Percentiles rank a stretch among this genome's conserved stretches.
phyloP scores from a whole-genome alignment of 2,888 invertebrate genomes.

The Baccha elongata region DNA sequence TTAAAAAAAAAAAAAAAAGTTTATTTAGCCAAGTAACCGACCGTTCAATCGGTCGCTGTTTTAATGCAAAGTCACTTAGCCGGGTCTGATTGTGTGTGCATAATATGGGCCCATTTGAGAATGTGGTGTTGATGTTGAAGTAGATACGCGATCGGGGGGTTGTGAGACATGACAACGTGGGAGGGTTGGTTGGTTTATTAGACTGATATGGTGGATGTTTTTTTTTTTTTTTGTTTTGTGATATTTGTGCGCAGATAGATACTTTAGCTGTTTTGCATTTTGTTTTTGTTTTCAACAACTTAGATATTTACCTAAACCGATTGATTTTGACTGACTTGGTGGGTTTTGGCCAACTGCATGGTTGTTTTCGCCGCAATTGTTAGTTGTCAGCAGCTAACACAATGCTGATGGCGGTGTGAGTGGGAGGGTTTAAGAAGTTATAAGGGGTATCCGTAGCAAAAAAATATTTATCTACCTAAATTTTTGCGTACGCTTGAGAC shows the following conservation, averaged over 20 bases:
- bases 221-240: conserved; percentile 15
- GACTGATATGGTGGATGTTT: conserved; percentile 58
- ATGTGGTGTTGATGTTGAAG: conserved; percentile 14
- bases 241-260: conserved; percentile 24
- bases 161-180: conserved; percentile 45
- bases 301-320: conserved; percentile 40
- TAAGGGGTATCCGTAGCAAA: background rate
- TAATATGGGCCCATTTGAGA: conserved; percentile 11
- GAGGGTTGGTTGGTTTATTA: conserved; percentile 58
- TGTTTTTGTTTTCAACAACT: conserved; percentile 6
- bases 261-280: conserved; percentile 17
- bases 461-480: conserved; percentile 34
- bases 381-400: conserved; percentile 19
- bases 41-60: conserved; percentile 56
- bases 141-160: conserved; percentile 9
- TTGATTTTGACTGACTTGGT: conserved; percentile 56
- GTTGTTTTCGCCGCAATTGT: conserved; percentile 36
- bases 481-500: conserved; percentile 49
- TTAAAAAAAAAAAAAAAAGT: conserved; percentile 66
- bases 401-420: background rate
- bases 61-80: conserved; percentile 66
- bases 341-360: conserved; percentile 29
- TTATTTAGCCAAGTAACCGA: conserved; percentile 69
- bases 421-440: background rate
- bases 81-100: conserved; percentile 34